Percentiles rank a stretch among this genome's conserved stretches.
Evolutionary conservation across 2,888 invertebrate species (phyloP).

Genomic region (Muscina levida): DNA sequence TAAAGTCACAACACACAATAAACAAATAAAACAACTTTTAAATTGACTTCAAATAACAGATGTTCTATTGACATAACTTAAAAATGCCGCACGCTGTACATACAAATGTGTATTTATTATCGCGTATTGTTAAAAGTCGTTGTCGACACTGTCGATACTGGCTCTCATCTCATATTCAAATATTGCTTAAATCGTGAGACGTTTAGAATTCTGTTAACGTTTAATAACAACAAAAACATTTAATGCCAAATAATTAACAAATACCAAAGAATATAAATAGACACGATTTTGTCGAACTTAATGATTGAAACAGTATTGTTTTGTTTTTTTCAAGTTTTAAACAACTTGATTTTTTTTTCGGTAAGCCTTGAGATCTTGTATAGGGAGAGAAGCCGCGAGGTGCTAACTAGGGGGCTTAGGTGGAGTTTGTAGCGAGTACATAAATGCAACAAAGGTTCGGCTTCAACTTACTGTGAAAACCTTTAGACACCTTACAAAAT

Average conservation of each 20-base stretch:
- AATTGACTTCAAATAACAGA: constrained; percentile 38
- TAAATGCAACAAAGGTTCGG: no score
- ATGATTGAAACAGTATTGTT: neutral
- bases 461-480: no score
- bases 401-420: neutral
- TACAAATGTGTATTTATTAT: neutral
- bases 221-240: constrained; percentile 15
- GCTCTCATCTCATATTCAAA: neutral
- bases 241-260: constrained; percentile 18
- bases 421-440: neutral
- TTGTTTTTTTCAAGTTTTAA: no score
- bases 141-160: no score
- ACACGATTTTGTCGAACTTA: neutral
- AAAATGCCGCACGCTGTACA: neutral
- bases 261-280: neutral
- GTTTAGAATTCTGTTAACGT: constrained; percentile 29
- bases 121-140: no score
- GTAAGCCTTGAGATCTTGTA: constrained; percentile 2
- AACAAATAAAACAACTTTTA: constrained; percentile 15
- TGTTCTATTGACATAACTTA: constrained; percentile 38
- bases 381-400: neutral
- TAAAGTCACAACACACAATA: neutral
- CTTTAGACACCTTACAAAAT: no score
- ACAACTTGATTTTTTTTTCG: neutral
- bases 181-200: constrained; percentile 33